Conservation (phyloP, 2,888 invertebrate species). For the Dicyrtoma fusca region DNA sequence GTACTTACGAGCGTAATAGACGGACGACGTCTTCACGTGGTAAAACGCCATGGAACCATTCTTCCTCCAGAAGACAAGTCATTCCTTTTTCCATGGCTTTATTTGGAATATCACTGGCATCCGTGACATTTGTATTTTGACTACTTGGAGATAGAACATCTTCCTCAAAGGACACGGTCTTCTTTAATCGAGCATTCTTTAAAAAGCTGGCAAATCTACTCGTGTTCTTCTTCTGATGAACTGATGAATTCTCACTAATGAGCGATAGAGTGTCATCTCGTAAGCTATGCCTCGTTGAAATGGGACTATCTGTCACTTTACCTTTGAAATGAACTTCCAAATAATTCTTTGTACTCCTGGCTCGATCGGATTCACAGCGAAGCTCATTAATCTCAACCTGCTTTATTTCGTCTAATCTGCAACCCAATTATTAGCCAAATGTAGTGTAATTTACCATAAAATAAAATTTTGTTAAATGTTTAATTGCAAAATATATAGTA, state of each 20-base stretch:
- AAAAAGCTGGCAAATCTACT: conserved; percentile 47
- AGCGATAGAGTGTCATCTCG: conserved; percentile 49
- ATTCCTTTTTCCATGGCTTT: conserved; percentile 49
- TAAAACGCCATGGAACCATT: conserved; percentile 96
- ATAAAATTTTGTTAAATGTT: not conserved
- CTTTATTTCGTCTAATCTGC: conserved; percentile 42
- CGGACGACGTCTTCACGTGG: conserved; percentile 95
- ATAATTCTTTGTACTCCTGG: conserved; percentile 44
- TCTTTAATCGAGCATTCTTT: conserved; percentile 40
- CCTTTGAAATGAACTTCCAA: conserved; percentile 47
- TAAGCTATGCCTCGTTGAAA: conserved; percentile 14
- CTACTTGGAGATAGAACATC: conserved; percentile 9
- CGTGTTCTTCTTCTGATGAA: conserved; percentile 46
- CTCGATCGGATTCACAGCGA: conserved; percentile 52
- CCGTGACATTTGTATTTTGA: conserved; percentile 23
- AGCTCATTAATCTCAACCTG: conserved; percentile 45
- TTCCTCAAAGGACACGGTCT: conserved; percentile 54
- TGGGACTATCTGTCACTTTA: conserved; percentile 34
- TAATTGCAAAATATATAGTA: not conserved
- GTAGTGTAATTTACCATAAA: too few relatives aligned
- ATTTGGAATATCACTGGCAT: conserved; percentile 44
- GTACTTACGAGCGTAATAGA: conserved; percentile 66
- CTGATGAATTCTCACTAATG: conserved; percentile 44
- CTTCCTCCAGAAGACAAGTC: conserved; percentile 71
- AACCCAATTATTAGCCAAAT: not conserved